These are phyloP conservation scores for Acanthopleura granulata DNA, from an alignment of 2,888 invertebrate species.

Conservation along the genomic window DNA sequence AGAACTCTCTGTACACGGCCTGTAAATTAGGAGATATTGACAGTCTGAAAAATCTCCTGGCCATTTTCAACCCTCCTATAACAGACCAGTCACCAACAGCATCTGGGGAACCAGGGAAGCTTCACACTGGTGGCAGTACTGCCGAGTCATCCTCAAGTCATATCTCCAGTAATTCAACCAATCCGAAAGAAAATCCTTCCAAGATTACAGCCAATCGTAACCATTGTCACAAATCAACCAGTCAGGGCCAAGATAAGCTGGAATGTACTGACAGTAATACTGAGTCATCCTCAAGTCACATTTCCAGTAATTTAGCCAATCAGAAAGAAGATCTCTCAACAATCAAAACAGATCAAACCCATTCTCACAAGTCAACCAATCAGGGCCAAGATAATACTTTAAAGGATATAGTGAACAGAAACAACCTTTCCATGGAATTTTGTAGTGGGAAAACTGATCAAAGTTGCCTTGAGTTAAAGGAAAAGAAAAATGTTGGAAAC, in stretches of 20 bases:
- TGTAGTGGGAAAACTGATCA: neutral
- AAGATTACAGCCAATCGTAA: neutral
- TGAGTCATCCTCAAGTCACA: neutral
- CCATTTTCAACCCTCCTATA: slow-evolving; percentile 16
- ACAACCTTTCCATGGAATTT: no score
- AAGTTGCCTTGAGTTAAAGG: neutral
- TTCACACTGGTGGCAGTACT: neutral
- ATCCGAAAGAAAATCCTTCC: neutral
- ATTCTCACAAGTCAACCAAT: neutral
- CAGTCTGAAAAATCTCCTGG: slow-evolving; percentile 45
- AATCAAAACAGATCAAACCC: no score
- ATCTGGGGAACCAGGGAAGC: neutral
- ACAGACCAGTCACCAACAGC: neutral
- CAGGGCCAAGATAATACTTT: neutral
- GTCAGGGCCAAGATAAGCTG: neutral
- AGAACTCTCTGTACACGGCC: slow-evolving; percentile 65
- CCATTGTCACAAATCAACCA: neutral
- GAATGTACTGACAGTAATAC: neutral
- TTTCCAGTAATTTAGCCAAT: neutral
- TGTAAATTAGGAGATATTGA: slow-evolving; percentile 60
- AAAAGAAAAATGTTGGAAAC: no score
- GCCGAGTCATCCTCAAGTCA: neutral
- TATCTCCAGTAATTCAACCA: neutral
- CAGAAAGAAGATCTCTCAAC: slow-evolving; percentile 21
- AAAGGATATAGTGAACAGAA: no score